Conservation (phyloP, 2,888 invertebrate genomes). For the Cryptocephalus moraei region DNA sequence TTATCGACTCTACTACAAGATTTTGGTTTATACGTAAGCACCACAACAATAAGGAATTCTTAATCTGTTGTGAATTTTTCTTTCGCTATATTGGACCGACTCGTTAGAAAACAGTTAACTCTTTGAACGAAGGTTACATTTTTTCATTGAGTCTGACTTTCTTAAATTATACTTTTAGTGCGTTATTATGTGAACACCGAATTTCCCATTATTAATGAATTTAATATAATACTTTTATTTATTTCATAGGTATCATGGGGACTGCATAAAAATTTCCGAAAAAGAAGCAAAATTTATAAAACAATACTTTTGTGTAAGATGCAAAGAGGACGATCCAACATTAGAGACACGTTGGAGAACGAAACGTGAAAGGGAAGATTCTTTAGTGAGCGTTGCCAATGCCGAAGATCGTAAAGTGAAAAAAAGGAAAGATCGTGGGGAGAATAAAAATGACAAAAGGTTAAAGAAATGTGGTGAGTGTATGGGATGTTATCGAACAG, state of each 20-base stretch:
- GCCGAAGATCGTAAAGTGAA: slow-evolving; percentile 27
- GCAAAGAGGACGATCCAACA: slow-evolving; percentile 72
- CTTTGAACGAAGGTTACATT: no score
- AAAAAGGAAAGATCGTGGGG: slow-evolving; percentile 29
- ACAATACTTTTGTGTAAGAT: slow-evolving; percentile 84
- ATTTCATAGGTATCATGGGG: slow-evolving; percentile 68
- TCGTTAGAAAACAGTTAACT: no score
- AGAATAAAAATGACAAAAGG: slow-evolving; percentile 37
- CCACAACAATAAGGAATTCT: no score
- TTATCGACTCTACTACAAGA: no score
- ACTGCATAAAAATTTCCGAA: slow-evolving; percentile 92
- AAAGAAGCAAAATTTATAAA: slow-evolving; percentile 88
- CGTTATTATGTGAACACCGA: no score
- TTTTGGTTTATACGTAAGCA: no score
- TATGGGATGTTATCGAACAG: slow-evolving; percentile 57
- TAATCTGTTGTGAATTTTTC: no score
- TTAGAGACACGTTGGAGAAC: slow-evolving; percentile 48
- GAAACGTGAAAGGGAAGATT: slow-evolving; percentile 27
- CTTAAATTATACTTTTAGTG: no score
- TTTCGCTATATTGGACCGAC: no score
- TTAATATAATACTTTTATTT: no score
- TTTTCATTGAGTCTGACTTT: no score
- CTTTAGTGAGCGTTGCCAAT: slow-evolving; percentile 15
- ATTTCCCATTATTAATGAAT: background rate
- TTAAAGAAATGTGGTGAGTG: slow-evolving; percentile 62